These are phyloP conservation scores for Carapus acus DNA, from an alignment of 2,797 vertebrate genomes.

Conservation along the genomic window DNA sequence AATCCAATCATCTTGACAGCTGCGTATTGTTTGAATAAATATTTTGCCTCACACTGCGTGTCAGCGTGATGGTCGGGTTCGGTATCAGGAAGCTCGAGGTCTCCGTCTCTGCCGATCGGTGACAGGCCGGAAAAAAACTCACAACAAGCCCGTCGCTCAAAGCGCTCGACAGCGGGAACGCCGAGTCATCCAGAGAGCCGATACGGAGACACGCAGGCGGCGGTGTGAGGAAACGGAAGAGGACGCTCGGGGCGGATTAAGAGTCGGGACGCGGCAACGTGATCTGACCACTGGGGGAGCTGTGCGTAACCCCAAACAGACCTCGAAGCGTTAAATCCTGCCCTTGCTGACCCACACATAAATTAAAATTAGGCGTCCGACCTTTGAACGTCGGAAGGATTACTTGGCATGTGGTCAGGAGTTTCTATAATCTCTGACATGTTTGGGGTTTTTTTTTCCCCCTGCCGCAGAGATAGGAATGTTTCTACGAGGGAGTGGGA, in stretches of 20 bases:
- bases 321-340: constrained; percentile 23
- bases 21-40: too few relatives aligned
- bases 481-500: too few relatives aligned
- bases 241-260: constrained; percentile 19
- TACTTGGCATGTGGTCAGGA: constrained; percentile 23
- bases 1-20: too few relatives aligned
- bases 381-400: constrained; percentile 29
- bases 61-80: too few relatives aligned
- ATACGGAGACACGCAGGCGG: constrained; percentile 14
- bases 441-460: too few relatives aligned
- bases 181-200: constrained; percentile 16
- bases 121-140: constrained; percentile 24
- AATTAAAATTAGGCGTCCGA: constrained; percentile 16
- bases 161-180: too few relatives aligned
- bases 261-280: constrained; percentile 20
- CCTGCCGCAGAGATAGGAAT: constrained; percentile 13
- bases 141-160: too few relatives aligned
- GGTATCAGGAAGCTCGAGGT: background rate
- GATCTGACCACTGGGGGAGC: constrained; percentile 23
- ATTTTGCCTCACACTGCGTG: too few relatives aligned
- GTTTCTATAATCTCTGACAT: constrained; percentile 9
- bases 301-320: constrained; percentile 33
- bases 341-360: constrained; percentile 10
- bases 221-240: constrained; percentile 9
- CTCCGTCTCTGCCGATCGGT: constrained; percentile 13